Base-by-base conservation (phyloP, 1,140 invertebrate species). In the Eulimnadia texana region DNA sequence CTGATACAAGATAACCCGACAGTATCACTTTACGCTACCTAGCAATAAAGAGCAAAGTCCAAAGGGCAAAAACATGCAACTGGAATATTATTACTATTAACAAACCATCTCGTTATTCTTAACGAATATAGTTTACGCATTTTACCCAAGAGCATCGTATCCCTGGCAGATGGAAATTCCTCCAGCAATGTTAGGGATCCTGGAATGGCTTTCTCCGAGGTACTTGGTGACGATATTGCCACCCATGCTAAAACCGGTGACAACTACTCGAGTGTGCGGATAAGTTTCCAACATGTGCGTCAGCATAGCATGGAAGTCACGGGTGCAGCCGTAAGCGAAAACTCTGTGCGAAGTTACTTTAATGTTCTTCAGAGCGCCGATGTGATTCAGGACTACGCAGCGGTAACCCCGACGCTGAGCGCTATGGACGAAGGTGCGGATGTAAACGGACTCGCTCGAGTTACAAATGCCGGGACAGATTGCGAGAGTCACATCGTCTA, bases 401-500 rank as follows among this genome's bases (percentile, higher is more conserved):
- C 90, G 77, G 74, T 90, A 95, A 1, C 92, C 91, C 70, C 87
- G 85, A 64, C 83, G 83, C 70, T 93, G 89, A 3, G 88, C 89
- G 72, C 90, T 84, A 67, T 91, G 84, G 0, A 94, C 90, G 72
- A 93, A 92, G 22, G 90, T 93, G 53, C 90, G 79, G 63, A 95
- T 90, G 73, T 94, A 95, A 55, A 91, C 85, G 68, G 86, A 90
- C 72, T 94, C 91, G 50, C 89, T 93, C 28, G 85, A 90, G 73
- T 94, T 95, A 24, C 89, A 89, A 68, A 95, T 93, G 28, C 92
- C 92, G 29, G 92, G 92, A 70, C 89, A 91, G 63, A 96, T 84
- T 1, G 88, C 84, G 56, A 95, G 79, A 1, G 90, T 93, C 55
- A 88, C 80, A 70, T 93, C 88, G 75, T 86, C 90, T 91, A 70